Evolutionary conservation across 2,888 invertebrate genomes (phyloP), one percentile per base, ranked within the genome.

Genomic region (Argyresthia albistria): DNA sequence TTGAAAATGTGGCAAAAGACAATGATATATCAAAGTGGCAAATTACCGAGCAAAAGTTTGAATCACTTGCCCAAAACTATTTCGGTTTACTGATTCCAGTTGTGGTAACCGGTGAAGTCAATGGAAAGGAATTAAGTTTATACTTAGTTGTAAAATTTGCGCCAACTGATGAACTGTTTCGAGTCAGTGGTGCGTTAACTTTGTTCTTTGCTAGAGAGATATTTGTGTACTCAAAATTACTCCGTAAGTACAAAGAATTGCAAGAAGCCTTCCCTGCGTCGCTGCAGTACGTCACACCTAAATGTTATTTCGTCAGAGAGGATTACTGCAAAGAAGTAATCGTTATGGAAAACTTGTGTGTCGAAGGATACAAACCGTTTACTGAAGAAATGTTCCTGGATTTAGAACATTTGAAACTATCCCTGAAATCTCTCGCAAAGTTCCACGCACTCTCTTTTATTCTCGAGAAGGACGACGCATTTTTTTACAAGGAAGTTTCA

Each of bases 401-500:
- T 60, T 58, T 73, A 14, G 67, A 76, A 42, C 84, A 87, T 57
- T 69, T 71, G 11, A 59, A 56, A 4, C 50, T 74, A 10, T 69
- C 82, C 16, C 58, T 86, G 42, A 64, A 69, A 57, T 64, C 74
- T 1, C 63, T 86, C 12, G 83, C 81, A 8, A 70, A 65, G 57
- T 70, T 84, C 4, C 86, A 87, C 64, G 79, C 76, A 4, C 56
- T 84, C 36, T 84, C 86, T 37, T 81, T 78, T 56, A 66, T 78
- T 51, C 56, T 83, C 11, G 67, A 67, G 59, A 57, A 63, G 46
- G 61, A 55, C 51, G 61, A 79, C 35, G 43, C 46, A 0, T 45
- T 57, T n/a, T 39, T 68, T 10, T 82, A 66, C 60, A 57, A 65
- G 35, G 64, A 74, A 57, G 67, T 73, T 10, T 57, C 59, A 53